Evolutionary conservation across 1,140 invertebrate species (phyloP), one percentile per base, ranked within the genome.

Genomic region (Plectrocnemia conspersa): DNA sequence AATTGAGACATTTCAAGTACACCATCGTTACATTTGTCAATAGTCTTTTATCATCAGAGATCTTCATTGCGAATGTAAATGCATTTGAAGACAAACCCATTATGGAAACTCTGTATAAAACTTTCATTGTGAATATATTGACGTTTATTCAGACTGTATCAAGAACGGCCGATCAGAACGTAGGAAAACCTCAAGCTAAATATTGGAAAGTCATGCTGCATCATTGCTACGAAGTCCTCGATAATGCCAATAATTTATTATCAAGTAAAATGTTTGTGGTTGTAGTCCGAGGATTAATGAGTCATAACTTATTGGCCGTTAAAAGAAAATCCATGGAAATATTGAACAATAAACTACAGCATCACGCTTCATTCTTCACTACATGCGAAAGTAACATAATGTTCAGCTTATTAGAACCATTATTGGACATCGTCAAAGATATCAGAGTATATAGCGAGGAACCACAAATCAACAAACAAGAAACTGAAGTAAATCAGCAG

Each of bases 1-100:
- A 91, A 54, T 68, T 92, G 54, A 75, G 88, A 10, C 85, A 91
- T 65, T 93, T 87, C 63, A 92, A 88, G 72, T 91, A 90, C 63
- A 78, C 82, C 1, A 74, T 84, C 13, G 68, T 91, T 1, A 82
- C 82, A 22, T 87, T 88, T 61, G 71, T 91, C 2, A 80, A 81
- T 3, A 75, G 74, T 16, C 70, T 89, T 1, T 71, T 91, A 13
- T 81, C 83, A 5, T 80, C 79, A 2, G 64, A 77, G 1, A 71
- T 81, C 27, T 88, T 91, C 65, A 77, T 90, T n/a, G 78, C 77
- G 36, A 76, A 83, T 72, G 74, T 80, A 29, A 77, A 77, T 15
- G 64, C 68, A 29, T 65, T 81, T 5, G 64, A 64, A 33, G 64
- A 75, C 4, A 61, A 76, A 1, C 71, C 78, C 52, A 56, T 66